Percentiles rank a stretch among this genome's conserved stretches.
Evolutionary conservation across 53 echinoderm and acorn worm genomes (phyloP).

Genomic region (Actinopyga echinites): DNA sequence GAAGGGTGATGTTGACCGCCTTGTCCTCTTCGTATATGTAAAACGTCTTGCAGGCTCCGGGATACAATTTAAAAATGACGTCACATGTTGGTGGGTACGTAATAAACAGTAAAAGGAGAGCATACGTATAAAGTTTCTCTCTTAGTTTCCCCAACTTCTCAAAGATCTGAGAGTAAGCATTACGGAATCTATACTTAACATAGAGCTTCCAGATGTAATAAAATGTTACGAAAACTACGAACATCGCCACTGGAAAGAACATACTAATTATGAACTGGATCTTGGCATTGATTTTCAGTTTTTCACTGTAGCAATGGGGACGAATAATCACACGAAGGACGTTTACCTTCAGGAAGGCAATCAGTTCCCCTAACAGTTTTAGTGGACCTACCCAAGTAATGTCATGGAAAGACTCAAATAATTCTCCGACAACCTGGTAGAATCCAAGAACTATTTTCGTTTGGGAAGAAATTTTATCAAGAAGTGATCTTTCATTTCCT

Average conservation of each 20-base stretch:
- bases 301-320: neutral
- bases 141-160: neutral
- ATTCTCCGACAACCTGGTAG: conserved; percentile 11
- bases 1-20: neutral
- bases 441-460: neutral
- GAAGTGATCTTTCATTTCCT: neutral
- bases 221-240: neutral
- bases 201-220: neutral
- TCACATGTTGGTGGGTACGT: conserved; percentile 32
- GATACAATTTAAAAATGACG: neutral
- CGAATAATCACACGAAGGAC: neutral
- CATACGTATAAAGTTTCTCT: neutral
- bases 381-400: neutral
- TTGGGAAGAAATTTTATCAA: neutral
- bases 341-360: neutral
- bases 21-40: neutral
- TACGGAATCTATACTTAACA: neutral
- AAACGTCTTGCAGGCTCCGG: conserved; percentile 6
- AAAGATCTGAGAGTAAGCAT: too few relatives aligned
- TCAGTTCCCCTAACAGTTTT: neutral
- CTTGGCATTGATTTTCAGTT: neutral
- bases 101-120: conserved; percentile 1
- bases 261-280: neutral
- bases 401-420: neutral
- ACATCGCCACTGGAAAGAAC: neutral